Evolutionary conservation across 1,140 invertebrate species (phyloP), one percentile per base, ranked within the genome.

Genomic region (Saccostrea glomerata): DNA sequence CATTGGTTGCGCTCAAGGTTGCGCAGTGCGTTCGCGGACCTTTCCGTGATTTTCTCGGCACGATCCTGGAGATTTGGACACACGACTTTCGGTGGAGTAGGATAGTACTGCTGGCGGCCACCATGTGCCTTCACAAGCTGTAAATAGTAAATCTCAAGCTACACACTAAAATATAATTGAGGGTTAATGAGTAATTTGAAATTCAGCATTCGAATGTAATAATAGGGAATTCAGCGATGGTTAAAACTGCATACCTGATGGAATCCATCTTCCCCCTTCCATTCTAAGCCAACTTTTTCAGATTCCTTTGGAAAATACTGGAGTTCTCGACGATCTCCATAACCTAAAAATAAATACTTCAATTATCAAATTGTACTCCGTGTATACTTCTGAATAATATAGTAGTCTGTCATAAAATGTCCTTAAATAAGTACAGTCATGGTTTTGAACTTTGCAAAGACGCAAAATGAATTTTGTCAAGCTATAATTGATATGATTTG

Each of bases 1-100:
- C 94, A 94, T 40, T 95, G 94, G 77, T 92, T 87, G 2, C 94
- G 89, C 88, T 95, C 94, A 9, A 95, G 82, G 88, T 95, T 95
- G n/a, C 93, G 89, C 70, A 94, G 40, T 0, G 92, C 90, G 86
- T 94, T 94, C 4, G 93, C 93, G 56, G 92, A 92, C 55, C 84
- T 91, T 11, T 87, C 82, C 25, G 87, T 88, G 11, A 92, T 84
- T 36, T 89, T 90, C 12, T 85, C 82, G 12, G 82, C 86, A 15
- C 94, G 90, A 36, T 91, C 70, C 73, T 93, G 91, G 0, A 94
- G 89, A 60, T 94, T 95, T 73, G 94, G 93, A 17, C 90, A 91
- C 9, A 94, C 91, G 23, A 89, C 86, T 90, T 94, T 94, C 2
- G 91, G 91, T 55, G 94, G 94, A 23, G 91, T 92, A 13, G 94